Percentiles rank a stretch among this genome's conserved stretches.
Evolutionary conservation across 2,888 invertebrate genomes (phyloP).

Genomic region (Nomada ruficornis): DNA sequence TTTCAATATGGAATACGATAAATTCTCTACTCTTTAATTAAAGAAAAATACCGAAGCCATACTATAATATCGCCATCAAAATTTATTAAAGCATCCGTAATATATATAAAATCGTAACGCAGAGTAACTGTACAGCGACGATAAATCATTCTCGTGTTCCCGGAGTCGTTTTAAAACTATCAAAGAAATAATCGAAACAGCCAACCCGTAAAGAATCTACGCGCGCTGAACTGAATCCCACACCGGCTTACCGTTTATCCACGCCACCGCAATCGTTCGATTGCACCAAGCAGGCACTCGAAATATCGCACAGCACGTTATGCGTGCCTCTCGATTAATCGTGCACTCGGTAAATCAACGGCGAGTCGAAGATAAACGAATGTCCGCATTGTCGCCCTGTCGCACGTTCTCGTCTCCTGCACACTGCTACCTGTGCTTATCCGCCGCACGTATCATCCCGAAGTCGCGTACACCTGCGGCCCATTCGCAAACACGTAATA

Average conservation of each 20-base stretch:
- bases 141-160: no score
- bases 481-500: slow-evolving; percentile 14
- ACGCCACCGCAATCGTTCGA: slow-evolving; percentile 45
- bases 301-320: slow-evolving; percentile 55
- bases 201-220: background rate
- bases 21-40: no score
- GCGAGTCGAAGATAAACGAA: slow-evolving; percentile 71
- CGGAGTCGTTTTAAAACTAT: no score
- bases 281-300: slow-evolving; percentile 27
- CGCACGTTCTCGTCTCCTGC: slow-evolving; percentile 30
- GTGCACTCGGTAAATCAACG: slow-evolving; percentile 63
- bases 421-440: slow-evolving; percentile 17
- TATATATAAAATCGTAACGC: no score
- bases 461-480: slow-evolving; percentile 26
- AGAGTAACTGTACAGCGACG: no score
- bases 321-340: slow-evolving; percentile 46
- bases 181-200: background rate
- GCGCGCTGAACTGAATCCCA: background rate
- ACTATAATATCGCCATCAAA: no score
- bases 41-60: no score
- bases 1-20: no score
- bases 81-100: no score
- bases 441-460: slow-evolving; percentile 7
- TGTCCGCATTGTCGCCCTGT: slow-evolving; percentile 68
- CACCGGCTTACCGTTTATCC: slow-evolving; percentile 26